Conservation (phyloP, 2,113 vertebrate species). For the Dolichotis patagonum region DNA sequence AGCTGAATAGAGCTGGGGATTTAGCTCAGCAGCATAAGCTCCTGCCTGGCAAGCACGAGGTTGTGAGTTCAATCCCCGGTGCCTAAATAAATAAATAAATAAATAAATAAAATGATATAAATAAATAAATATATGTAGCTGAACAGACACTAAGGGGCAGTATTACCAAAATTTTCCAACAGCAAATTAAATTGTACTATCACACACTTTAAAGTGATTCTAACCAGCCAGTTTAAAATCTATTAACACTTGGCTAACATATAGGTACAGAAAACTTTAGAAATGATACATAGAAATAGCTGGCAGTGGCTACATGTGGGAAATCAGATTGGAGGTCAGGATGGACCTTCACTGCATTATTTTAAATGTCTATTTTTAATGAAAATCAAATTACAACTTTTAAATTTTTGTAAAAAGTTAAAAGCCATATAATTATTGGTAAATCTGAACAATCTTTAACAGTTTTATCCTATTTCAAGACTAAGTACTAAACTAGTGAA, state of each 20-base stretch:
- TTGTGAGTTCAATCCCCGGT: no score
- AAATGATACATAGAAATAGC: neutral
- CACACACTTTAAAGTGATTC: neutral
- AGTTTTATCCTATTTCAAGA: neutral
- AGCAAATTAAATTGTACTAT: neutral
- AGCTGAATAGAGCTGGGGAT: neutral
- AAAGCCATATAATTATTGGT: neutral
- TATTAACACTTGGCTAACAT: neutral
- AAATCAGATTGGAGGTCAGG: neutral
- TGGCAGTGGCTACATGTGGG: neutral
- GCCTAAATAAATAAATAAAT: no score
- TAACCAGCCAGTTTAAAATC: neutral
- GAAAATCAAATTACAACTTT: neutral
- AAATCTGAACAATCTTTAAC: neutral
- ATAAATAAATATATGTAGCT: neutral
- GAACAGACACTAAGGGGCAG: neutral
- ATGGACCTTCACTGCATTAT: neutral
- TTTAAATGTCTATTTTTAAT: neutral
- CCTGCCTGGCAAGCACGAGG: no score
- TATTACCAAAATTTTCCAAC: neutral
- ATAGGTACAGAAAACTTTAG: neutral
- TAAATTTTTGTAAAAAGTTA: neutral
- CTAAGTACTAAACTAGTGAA: neutral
- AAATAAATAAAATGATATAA: no score
- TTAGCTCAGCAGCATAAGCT: no score